Evolutionary conservation across 92 coral and sea anemone genomes (phyloP), one percentile per base, ranked within the genome.

Genomic region (Epizoanthus stellaris): DNA sequence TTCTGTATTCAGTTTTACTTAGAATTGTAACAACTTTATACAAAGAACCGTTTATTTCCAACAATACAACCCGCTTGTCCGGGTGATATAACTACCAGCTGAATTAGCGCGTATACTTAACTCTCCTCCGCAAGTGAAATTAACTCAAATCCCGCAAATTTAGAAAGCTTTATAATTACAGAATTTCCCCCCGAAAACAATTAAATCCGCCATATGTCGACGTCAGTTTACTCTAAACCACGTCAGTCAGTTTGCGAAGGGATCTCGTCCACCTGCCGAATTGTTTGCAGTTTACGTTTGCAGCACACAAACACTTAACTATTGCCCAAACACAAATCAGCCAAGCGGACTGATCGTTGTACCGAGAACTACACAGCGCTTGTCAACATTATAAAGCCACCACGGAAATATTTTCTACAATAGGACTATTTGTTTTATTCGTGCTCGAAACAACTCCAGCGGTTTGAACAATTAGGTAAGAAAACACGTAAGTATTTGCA

Each of bases 241-340:
- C 43, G 73, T 68, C 73, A 11, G 12, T n/a, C 56, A 9, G 10
- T 52, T 52, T 9, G 14, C 10, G 12, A 52, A 52, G 56, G 14
- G 14, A 12, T 15, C 14, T 45, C 49, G 52, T 21, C n/a, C 73
- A 68, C 52, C 73, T 68, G 52, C 73, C 73, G 6, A 17, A 4
- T 34, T 68, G 73, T 68, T 68, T 68, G 73, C 43, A 38, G 14
- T 68, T 68, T 19, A 68, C 43, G 49, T 38, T 68, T 40, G 49
- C 39, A 68, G n/a, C 49, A 68, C 49, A 68, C 73, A 68, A 38
- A 34, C 17, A 68, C 73, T 68, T 34, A 2, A 34, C 49, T 67
- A 67, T 42, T 67, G 71, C 45, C 71, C 43, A 67, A 67, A 67
- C 19, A 67, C 71, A 30, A 67, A 13, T 67, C 73, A 67, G 47